Evolutionary conservation across 37 sponge, comb jelly and placozoan species (phyloP).

Genomic region (Lycopodina hypogea): DNA sequence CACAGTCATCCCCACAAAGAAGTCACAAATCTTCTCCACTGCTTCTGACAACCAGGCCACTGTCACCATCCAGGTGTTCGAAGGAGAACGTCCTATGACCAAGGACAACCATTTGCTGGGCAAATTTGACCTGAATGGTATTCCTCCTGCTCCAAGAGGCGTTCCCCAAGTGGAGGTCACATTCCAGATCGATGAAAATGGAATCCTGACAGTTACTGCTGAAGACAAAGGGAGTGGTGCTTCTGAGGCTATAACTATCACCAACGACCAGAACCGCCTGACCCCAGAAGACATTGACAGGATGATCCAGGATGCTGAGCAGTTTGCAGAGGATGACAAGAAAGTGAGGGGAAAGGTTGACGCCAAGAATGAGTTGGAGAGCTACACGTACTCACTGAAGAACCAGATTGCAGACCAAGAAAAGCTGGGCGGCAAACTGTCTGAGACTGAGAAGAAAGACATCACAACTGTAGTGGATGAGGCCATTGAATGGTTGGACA

Average conservation of each 20-base stretch:
- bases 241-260: conserved; percentile 92
- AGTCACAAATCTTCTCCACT: conserved; percentile 97
- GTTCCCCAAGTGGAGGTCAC: conserved; percentile 99
- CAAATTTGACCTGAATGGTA: conserved; percentile 94
- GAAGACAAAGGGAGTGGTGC: conserved; percentile 98
- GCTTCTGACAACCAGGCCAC: conserved; percentile 98
- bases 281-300: conserved; percentile 96
- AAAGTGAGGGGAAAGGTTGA: conserved; percentile 89
- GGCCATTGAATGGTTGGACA: conserved; percentile 88
- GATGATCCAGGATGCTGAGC: conserved; percentile 97
- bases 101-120: conserved; percentile 97
- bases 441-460: conserved; percentile 82
- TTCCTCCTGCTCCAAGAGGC: conserved; percentile 98
- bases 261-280: conserved; percentile 95
- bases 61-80: conserved; percentile 98
- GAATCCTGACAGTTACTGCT: conserved; percentile 92
- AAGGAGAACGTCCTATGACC: conserved; percentile 98
- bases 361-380: conserved; percentile 88
- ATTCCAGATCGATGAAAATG: conserved; percentile 98
- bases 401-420: conserved; percentile 92
- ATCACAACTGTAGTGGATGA: conserved; percentile 81
- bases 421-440: conserved; percentile 91
- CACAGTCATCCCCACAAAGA: conserved; percentile 98
- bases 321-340: conserved; percentile 98
- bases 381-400: conserved; percentile 89